Conservation (phyloP, 2,797 vertebrate genomes). For the Silurus lanzhouensis region DNA sequence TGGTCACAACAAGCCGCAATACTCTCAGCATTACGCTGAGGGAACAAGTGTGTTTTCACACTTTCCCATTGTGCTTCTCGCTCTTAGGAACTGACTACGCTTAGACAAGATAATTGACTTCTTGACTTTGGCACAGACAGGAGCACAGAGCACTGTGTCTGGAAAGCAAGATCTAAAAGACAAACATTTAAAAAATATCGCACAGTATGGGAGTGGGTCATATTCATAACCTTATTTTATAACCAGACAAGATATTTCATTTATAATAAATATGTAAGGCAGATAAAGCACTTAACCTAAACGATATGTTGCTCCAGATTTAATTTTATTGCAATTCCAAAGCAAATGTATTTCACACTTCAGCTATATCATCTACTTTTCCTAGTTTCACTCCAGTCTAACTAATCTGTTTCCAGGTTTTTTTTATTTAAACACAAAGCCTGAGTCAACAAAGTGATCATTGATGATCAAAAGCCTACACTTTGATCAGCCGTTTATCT, state of each 20-base stretch:
- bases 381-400: constrained; percentile 4
- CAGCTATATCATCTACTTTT: constrained; percentile 25
- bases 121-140: background rate
- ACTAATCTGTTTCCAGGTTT: constrained; percentile 11
- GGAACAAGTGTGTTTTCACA: constrained; percentile 26
- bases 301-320: constrained; percentile 32
- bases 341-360: constrained; percentile 27
- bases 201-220: constrained; percentile 5
- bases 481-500: constrained; percentile 39
- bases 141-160: constrained; percentile 9
- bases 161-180: constrained; percentile 3
- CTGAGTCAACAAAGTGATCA: constrained; percentile 49
- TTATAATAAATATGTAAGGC: constrained; percentile 3
- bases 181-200: constrained; percentile 6
- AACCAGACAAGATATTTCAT: constrained; percentile 32
- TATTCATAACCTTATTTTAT: constrained; percentile 17
- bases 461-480: constrained; percentile 45
- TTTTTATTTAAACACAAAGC: constrained; percentile 23
- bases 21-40: constrained; percentile 18
- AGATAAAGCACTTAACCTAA: constrained; percentile 30
- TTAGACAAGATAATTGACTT: constrained; percentile 6
- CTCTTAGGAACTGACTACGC: constrained; percentile 25
- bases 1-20: constrained; percentile 39
- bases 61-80: constrained; percentile 25
- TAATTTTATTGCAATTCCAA: constrained; percentile 20